Percentiles rank a stretch among this genome's conserved stretches.
These are phyloP conservation scores for Copsychus sechellarum DNA, from an alignment of 2,113 vertebrate genomes.

Conservation along the genomic window DNA sequence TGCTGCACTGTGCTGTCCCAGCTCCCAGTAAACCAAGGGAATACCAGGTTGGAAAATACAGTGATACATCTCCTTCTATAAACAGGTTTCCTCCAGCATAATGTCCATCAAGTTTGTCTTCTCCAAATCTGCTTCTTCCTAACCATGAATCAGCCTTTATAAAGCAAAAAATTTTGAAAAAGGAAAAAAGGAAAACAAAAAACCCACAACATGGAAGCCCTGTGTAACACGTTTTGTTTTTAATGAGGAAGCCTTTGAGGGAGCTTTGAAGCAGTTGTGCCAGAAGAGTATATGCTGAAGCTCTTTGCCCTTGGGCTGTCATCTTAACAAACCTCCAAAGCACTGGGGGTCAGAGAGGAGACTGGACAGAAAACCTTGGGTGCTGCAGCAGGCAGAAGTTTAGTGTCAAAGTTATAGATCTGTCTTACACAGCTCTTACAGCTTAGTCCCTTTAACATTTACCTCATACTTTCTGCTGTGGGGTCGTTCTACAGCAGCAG, in stretches of 20 bases:
- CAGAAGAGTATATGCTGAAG: background rate
- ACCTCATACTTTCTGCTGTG: background rate
- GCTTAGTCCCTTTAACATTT: background rate
- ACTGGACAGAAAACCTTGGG: background rate
- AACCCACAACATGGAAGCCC: rapidly evolving
- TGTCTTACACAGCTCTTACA: background rate
- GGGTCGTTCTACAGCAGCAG: background rate
- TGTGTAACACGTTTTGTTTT: background rate
- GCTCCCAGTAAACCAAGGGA: background rate
- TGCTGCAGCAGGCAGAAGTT: background rate
- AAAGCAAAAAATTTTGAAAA: background rate
- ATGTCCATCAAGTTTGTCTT: background rate
- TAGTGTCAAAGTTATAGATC: background rate
- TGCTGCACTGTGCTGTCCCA: background rate
- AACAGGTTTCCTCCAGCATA: background rate
- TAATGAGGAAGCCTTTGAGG: background rate
- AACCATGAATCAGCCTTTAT: background rate
- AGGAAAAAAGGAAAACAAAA: background rate
- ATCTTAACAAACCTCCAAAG: background rate
- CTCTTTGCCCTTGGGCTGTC: background rate
- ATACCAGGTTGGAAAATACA: background rate
- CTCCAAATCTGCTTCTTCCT: background rate
- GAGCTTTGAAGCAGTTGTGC: background rate
- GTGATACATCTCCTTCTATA: background rate
- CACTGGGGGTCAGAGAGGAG: background rate